Base-by-base conservation (phyloP, 2,888 invertebrate species). In the Phorcus lineatus region DNA sequence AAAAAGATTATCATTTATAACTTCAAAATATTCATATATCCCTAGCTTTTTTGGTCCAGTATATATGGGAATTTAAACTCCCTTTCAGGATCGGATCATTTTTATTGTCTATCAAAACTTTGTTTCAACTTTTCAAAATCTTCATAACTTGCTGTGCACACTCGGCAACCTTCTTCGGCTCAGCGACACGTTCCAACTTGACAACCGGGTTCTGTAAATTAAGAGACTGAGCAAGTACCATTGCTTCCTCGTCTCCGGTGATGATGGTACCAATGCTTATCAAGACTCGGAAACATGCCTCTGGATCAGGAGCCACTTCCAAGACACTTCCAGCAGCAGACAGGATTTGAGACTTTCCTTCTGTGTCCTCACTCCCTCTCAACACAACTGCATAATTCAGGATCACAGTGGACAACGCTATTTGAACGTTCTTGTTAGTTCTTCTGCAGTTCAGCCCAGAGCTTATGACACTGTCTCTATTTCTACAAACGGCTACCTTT, bases 261-360 rank as follows among this genome's bases (percentile, higher is more conserved):
- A 94, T 87, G 19, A 97, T 91, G 0, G 97, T 97, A 74, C 97
- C 97, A 47, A 97, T 93, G 0, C 96, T 96, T 22, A 97, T 96
- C 22, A 97, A 94, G 31, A 95, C 94, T 90, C 97, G 95, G 93
- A 95, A 97, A 81, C 95, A 95, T 0, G 97, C 96, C 91, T 97
- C 97, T 0, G 94, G 93, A 75, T 96, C 91, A 31, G 87, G 84
- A 17, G 87, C 75, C 19, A 80, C 75, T n/a, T 77, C 19, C 16
- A 88, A 76, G 2, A 87, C 52, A 62, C 84, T 85, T 2, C 84
- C 85, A 1, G 86, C 85, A 0, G 89, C 90, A 7, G 86, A 79
- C 76, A 92, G 78, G 82, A 89, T 88, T 79, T 88, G 86, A 0
- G 90, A 87, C 82, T 90, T 91, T n/a, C 86, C 89, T 52, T 91